Evolutionary conservation across 2,113 vertebrate genomes (phyloP).

Genomic region (Nyctereutes procyonoides): DNA sequence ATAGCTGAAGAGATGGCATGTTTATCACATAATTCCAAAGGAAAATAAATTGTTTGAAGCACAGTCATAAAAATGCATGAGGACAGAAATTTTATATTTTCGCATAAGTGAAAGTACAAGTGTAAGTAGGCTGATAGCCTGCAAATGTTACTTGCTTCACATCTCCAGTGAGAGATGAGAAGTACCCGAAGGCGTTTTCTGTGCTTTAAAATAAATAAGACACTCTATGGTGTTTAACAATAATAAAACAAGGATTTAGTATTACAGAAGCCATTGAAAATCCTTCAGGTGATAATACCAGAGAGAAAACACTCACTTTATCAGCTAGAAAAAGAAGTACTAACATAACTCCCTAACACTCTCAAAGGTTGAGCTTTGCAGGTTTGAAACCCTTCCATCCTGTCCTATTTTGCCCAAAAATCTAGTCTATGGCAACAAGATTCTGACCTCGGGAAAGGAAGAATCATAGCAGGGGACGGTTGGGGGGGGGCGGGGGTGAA

Average conservation of each 20-base stretch:
- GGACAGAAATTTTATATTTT: neutral
- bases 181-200: neutral
- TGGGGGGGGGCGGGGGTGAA: neutral
- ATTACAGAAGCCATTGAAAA: neutral
- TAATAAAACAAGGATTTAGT: neutral
- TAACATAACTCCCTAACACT: neutral
- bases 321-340: neutral
- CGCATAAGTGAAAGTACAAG: neutral
- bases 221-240: neutral
- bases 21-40: neutral
- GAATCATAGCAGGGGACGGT: neutral
- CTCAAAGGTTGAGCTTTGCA: neutral
- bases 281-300: neutral
- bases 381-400: neutral
- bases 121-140: neutral
- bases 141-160: neutral
- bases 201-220: slow-evolving; percentile 32
- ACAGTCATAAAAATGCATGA: neutral
- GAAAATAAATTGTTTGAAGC: slow-evolving; percentile 23
- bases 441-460: neutral
- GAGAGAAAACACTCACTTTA: slow-evolving; percentile 20
- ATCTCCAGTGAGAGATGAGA: neutral
- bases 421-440: neutral
- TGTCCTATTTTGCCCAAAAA: neutral
- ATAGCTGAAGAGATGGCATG: neutral